A percentile compares a stretch with the other conserved stretches of the same genome.
phyloP scores from a whole-genome alignment of 1,140 invertebrate genomes.

The Calosoma granatense region DNA sequence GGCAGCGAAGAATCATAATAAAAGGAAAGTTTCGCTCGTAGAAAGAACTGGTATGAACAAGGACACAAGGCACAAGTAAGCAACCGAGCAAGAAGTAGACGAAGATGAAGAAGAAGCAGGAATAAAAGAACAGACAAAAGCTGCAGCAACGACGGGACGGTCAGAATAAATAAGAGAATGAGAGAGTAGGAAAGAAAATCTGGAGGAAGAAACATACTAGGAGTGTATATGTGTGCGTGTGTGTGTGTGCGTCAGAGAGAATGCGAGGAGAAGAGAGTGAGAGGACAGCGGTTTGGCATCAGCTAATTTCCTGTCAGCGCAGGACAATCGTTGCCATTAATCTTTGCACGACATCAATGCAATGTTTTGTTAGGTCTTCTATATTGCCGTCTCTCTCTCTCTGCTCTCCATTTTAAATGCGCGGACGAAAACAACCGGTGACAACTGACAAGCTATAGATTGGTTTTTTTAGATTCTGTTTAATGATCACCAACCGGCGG shows the following conservation, averaged over 20 bases:
- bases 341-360: constrained; percentile 25
- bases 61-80: too few species aligned
- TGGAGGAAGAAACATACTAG: too few species aligned
- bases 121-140: background rate
- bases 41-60: too few species aligned
- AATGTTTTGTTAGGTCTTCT: constrained; percentile 21
- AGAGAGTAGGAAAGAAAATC: too few species aligned
- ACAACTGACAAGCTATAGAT: constrained; percentile 28
- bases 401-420: constrained; percentile 2
- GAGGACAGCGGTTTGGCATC: constrained; percentile 3
- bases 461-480: constrained; percentile 25
- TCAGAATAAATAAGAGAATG: background rate
- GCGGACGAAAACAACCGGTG: constrained; percentile 24
- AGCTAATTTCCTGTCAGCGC: constrained; percentile 27
- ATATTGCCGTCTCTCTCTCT: constrained; percentile 5
- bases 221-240: too few species aligned
- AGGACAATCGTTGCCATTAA: constrained; percentile 26
- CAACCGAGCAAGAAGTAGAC: too few species aligned
- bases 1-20: too few species aligned
- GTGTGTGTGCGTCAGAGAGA: background rate
- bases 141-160: background rate
- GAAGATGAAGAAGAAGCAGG: background rate
- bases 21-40: too few species aligned
- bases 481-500: constrained; percentile 23
- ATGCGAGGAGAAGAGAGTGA: background rate